Evolutionary conservation across 1,140 invertebrate species (phyloP).

Genomic region (Saccostrea glomerata): DNA sequence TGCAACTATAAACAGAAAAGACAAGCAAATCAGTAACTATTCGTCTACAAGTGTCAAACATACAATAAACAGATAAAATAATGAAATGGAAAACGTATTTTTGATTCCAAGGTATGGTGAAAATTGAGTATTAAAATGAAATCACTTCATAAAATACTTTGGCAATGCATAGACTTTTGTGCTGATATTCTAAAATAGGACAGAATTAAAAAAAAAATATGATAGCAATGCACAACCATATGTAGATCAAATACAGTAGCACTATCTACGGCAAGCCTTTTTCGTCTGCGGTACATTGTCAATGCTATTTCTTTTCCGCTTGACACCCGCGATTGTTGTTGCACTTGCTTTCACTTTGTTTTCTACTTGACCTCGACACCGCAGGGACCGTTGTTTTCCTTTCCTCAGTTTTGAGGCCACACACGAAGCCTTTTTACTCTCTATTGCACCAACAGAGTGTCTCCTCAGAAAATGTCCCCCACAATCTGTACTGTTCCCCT

Average conservation of each 20-base stretch:
- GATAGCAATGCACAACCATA: constrained; percentile 10
- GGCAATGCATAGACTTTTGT: constrained; percentile 25
- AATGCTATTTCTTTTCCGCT: constrained; percentile 26
- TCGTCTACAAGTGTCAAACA: no score
- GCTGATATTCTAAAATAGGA: not conserved
- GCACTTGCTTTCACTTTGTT: constrained; percentile 15
- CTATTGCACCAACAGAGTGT: not conserved
- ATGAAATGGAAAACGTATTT: not conserved
- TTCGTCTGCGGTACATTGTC: not conserved
- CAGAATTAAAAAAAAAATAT: not conserved
- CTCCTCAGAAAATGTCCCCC: constrained; percentile 21
- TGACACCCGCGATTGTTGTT: not conserved
- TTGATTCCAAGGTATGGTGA: not conserved
- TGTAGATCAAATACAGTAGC: constrained; percentile 22
- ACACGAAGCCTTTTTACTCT: not conserved
- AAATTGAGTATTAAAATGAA: constrained; percentile 21
- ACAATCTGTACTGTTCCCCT: not conserved
- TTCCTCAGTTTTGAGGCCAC: constrained; percentile 17
- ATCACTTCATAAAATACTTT: not conserved
- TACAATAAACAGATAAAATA: not conserved
- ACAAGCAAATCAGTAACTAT: no score
- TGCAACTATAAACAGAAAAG: no score
- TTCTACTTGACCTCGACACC: constrained; percentile 39
- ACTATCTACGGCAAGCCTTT: constrained; percentile 42
- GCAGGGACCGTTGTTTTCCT: constrained; percentile 31